Evolutionary conservation across 2,888 invertebrate species (phyloP).

Genomic region (Orthosia gothica): DNA sequence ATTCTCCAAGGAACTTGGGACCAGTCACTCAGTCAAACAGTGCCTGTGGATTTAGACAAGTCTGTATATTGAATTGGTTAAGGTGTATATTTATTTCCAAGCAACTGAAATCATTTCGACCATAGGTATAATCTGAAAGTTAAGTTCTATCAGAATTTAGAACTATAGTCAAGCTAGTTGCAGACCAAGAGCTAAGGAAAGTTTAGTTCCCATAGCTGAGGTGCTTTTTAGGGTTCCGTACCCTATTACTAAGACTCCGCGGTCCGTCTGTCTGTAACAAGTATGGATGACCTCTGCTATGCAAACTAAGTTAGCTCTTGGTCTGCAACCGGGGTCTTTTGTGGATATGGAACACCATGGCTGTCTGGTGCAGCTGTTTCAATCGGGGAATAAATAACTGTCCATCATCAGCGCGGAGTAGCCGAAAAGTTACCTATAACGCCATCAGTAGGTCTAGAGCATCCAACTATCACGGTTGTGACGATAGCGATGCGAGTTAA

Average conservation of each 20-base stretch:
- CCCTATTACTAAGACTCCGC: too few relatives aligned
- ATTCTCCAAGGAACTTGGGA: slow-evolving; percentile 93
- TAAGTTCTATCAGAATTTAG: too few relatives aligned
- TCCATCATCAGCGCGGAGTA: neutral
- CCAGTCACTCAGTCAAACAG: slow-evolving; percentile 87
- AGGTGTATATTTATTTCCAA: slow-evolving; percentile 23
- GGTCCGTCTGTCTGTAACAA: too few relatives aligned
- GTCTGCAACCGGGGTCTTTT: neutral
- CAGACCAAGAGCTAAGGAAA: too few relatives aligned
- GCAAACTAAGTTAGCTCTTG: too few relatives aligned
- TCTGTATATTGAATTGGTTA: slow-evolving; percentile 65
- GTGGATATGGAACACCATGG: neutral
- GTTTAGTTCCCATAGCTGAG: too few relatives aligned
- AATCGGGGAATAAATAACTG: neutral
- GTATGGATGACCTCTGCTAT: too few relatives aligned
- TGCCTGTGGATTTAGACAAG: slow-evolving; percentile 89
- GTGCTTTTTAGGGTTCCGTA: too few relatives aligned
- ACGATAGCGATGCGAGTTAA: neutral
- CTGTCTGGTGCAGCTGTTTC: neutral
- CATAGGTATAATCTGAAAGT: too few relatives aligned
- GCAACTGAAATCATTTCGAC: neutral
- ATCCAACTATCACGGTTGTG: neutral
- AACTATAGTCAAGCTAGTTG: too few relatives aligned
- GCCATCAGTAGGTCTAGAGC: slow-evolving; percentile 1
- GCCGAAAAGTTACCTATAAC: neutral